phyloP scores from a whole-genome alignment of 1,140 invertebrate species.

The Pollicipes pollicipes region DNA sequence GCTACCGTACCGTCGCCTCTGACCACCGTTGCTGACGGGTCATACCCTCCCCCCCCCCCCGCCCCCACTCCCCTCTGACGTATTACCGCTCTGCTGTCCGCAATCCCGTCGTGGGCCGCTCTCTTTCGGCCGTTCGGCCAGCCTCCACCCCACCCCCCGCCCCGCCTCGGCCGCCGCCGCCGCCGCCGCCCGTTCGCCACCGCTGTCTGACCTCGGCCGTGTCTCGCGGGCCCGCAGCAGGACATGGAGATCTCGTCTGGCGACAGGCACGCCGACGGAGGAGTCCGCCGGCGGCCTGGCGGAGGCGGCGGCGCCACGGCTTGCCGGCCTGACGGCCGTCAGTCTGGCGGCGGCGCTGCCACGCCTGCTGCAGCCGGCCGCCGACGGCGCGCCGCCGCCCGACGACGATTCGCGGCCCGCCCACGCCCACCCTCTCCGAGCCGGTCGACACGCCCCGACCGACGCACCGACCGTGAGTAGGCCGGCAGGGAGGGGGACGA shows the following conservation, averaged over 20 bases:
- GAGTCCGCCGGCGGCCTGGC: conserved; percentile 16
- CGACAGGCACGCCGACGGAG: conserved; percentile 57
- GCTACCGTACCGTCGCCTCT: too few relatives aligned
- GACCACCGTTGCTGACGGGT: too few relatives aligned
- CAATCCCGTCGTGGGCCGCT: too few relatives aligned
- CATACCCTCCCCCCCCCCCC: too few relatives aligned
- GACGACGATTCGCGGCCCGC: conserved; percentile 8
- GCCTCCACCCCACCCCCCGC: too few relatives aligned
- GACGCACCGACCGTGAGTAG: conserved; percentile 37
- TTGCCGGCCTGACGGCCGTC: conserved; percentile 29
- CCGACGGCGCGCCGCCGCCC: conserved; percentile 1
- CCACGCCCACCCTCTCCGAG: not conserved
- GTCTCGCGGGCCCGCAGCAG: conserved; percentile 26
- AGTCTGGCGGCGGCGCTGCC: conserved; percentile 42
- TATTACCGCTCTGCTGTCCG: too few relatives aligned
- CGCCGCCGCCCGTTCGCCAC: too few relatives aligned
- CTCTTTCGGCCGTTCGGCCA: too few relatives aligned
- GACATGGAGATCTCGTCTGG: conserved; percentile 77
- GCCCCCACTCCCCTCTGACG: too few relatives aligned
- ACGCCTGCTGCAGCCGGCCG: conserved; percentile 32
- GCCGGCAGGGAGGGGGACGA: conserved; percentile 15
- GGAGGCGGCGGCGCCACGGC: conserved; percentile 9
- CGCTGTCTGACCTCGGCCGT: not conserved
- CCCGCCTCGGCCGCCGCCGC: too few relatives aligned
- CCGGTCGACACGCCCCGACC: conserved; percentile 20